Conservation (phyloP, 1,140 invertebrate species). For the Drosophila rufa region DNA sequence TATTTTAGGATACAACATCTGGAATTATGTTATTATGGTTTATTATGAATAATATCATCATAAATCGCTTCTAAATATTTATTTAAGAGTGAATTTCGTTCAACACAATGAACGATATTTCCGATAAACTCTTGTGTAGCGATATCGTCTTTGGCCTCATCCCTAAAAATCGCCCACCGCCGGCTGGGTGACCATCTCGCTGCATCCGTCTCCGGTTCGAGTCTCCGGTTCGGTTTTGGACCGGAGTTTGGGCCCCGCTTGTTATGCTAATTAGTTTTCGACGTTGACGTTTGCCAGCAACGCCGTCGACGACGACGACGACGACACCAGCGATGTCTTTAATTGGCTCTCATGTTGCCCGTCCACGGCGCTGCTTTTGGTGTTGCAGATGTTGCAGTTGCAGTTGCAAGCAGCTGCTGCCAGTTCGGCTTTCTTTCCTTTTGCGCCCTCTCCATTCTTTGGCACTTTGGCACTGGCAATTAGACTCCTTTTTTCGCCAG, state of each 20-base stretch:
- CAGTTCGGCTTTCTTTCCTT: conserved; percentile 27
- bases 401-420: conserved; percentile 48
- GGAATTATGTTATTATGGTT: no score
- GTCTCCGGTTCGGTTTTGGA: conserved; percentile 38
- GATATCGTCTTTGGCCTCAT: not conserved
- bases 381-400: conserved; percentile 38
- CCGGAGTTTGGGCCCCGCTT: conserved; percentile 50
- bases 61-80: no score
- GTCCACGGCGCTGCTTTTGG: conserved; percentile 25
- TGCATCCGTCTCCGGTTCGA: conserved; percentile 27
- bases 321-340: conserved; percentile 74
- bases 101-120: no score
- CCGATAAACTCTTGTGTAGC: no score
- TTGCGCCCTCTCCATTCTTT: conserved; percentile 38
- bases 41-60: no score
- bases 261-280: conserved; percentile 84
- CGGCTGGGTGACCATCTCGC: conserved; percentile 35
- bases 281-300: conserved; percentile 80
- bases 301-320: conserved; percentile 34
- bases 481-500: conserved; percentile 63
- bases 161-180: conserved; percentile 2
- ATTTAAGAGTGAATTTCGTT: no score
- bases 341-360: conserved; percentile 81
- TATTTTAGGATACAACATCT: no score
- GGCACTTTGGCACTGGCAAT: conserved; percentile 78